Percentiles rank a stretch among this genome's conserved stretches.
Evolutionary conservation across 1,140 invertebrate genomes (phyloP).

Genomic region (Philopotamus ludificatus): DNA sequence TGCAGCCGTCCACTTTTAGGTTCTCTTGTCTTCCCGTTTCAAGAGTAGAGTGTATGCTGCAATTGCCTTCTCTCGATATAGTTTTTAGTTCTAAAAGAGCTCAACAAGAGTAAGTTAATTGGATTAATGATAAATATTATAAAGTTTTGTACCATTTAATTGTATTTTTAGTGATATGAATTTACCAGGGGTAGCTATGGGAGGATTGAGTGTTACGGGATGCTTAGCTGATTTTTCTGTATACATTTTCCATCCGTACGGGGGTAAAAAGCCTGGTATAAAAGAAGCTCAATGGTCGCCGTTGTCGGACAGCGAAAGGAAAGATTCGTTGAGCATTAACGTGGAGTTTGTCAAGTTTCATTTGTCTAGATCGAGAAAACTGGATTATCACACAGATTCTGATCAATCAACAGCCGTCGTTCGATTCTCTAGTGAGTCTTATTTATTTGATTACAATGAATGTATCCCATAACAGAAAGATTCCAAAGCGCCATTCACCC

Average conservation of each 20-base stretch:
- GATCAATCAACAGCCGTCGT: constrained; percentile 76
- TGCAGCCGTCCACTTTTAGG: constrained; percentile 93
- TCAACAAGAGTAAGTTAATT: constrained; percentile 61
- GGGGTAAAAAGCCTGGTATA: constrained; percentile 77
- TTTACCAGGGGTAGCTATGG: constrained; percentile 67
- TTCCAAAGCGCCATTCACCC: no score
- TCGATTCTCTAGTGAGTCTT: constrained; percentile 81
- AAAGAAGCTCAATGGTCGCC: constrained; percentile 86
- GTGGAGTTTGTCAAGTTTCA: constrained; percentile 97
- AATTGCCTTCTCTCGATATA: constrained; percentile 91
- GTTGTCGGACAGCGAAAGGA: constrained; percentile 83
- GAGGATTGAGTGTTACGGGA: constrained; percentile 89
- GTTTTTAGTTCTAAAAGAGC: constrained; percentile 89
- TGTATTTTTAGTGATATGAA: constrained; percentile 57
- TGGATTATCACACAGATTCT: constrained; percentile 69
- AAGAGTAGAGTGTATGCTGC: constrained; percentile 93
- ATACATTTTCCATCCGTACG: constrained; percentile 97
- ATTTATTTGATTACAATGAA: background rate
- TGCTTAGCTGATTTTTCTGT: constrained; percentile 95
- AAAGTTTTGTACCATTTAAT: background rate
- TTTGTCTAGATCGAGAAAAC: constrained; percentile 82
- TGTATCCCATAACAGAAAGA: no score
- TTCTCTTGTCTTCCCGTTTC: constrained; percentile 96
- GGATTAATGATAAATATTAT: background rate
- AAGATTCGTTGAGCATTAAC: constrained; percentile 93